Base-by-base conservation (phyloP, 2,113 vertebrate genomes). In the Prionailurus bengalensis region DNA sequence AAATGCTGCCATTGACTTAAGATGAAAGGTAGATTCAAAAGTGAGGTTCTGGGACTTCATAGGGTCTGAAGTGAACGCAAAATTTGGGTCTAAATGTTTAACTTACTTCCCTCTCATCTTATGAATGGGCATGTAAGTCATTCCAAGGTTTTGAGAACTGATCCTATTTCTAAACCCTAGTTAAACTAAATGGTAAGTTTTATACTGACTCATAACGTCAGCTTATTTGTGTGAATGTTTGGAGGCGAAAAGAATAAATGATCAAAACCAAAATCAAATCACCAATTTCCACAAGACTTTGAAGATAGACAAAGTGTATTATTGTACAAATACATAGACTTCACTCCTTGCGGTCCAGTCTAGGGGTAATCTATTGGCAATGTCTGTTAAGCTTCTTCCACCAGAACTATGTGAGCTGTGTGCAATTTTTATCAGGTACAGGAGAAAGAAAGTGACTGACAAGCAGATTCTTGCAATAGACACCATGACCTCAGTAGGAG, bases 241-340 rank as follows among this genome's bases (percentile, higher is more conserved):
- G 42, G 73, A 65, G 33, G 53, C 12, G 89, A 74, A 95, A 63
- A 66, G 36, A 93, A 89, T 76, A 82, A 83, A 68, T 36, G 14
- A 4, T 78, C 8, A 48, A 96, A 95, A 81, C 51, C 58, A 80
- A 94, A 88, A 92, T 89, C 13, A 70, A 96, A 96, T 66, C 31
- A 80, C 63, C 53, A 21, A 14, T 74, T 89, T 85, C 48, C 31
- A 65, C 7, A 68, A 89, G 74, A 51, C 55, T 96, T 89, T 93
- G 78, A 94, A 93, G 73, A 85, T 4, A 71, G n/a, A 95, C 29
- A 63, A 83, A 65, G 33, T 33, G 2, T 10, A 61, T 14, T 12
- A 53, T 14, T 53, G 2, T 86, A 31, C 25, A 91, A 85, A 89
- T 73, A 36, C 74, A 85, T 79, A 17, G 4, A 66, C 16, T 51